Conservation (phyloP, 2,113 vertebrate genomes). For the Macquaria australasica region DNA sequence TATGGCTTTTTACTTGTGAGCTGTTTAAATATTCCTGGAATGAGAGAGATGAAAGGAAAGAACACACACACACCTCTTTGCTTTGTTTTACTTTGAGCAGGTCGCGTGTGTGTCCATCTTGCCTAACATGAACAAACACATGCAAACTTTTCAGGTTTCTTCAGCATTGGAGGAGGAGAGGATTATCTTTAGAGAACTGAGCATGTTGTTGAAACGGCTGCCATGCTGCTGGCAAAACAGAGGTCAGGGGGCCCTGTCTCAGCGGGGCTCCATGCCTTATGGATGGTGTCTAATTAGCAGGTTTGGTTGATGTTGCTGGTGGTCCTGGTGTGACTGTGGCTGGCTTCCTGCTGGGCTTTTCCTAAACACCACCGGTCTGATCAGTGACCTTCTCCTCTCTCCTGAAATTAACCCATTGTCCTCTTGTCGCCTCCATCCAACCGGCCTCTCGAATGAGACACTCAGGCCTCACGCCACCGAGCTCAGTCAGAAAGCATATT, state of each 20-base stretch:
- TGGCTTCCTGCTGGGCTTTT: conserved; percentile 61
- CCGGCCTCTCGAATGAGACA: conserved; percentile 39
- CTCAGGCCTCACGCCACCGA: conserved; percentile 13
- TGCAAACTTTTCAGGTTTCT: conserved; percentile 17
- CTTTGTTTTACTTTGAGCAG: conserved; percentile 29
- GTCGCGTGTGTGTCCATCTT: background rate
- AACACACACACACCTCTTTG: background rate
- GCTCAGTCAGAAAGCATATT: conserved; percentile 17
- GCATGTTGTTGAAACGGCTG: conserved; percentile 27
- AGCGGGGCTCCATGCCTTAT: conserved; percentile 27
- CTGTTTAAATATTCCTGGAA: conserved; percentile 13
- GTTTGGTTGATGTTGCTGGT: conserved; percentile 63
- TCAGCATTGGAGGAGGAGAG: conserved; percentile 21
- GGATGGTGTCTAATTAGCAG: conserved; percentile 69
- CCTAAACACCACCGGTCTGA: conserved; percentile 63
- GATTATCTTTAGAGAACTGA: conserved; percentile 32
- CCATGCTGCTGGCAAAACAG: conserved; percentile 32
- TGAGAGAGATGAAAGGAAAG: conserved; percentile 1
- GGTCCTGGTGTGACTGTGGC: conserved; percentile 50
- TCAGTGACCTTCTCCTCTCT: conserved; percentile 65
- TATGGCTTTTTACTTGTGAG: background rate
- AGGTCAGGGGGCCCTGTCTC: conserved; percentile 42
- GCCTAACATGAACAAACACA: conserved; percentile 23
- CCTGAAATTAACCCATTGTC: conserved; percentile 72
- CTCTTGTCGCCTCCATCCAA: conserved; percentile 39